A percentile compares a stretch with the other conserved stretches of the same genome.
Evolutionary conservation across 2,797 vertebrate genomes (phyloP).

Genomic region (Sebastes diaconus): DNA sequence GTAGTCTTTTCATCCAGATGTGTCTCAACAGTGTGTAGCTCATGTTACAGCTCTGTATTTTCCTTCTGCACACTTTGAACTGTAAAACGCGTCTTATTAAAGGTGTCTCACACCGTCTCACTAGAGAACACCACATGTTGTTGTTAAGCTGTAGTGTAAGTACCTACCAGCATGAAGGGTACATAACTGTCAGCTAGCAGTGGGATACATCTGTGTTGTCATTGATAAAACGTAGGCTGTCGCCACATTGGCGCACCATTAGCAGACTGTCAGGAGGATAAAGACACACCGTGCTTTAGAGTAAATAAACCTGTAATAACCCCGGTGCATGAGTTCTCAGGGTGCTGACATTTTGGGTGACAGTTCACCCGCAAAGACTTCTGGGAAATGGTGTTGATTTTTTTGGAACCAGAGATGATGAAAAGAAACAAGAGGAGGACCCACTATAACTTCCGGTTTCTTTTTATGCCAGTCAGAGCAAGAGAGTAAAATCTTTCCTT

Average conservation of each 20-base stretch:
- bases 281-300: not conserved
- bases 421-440: not conserved
- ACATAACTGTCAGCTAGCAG: not conserved
- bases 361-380: conserved; percentile 41
- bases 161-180: not conserved
- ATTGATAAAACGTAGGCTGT: rapidly evolving
- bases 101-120: conserved; percentile 20
- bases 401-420: not conserved
- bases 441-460: not conserved
- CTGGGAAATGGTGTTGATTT: conserved; percentile 71
- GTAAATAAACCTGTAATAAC: not conserved
- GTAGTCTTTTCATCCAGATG: conserved; percentile 66
- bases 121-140: conserved; percentile 54
- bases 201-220: rapidly evolving
- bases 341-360: conserved; percentile 76
- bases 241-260: not conserved
- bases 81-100: conserved; percentile 47
- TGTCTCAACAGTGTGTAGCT: conserved; percentile 64
- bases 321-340: conserved; percentile 10
- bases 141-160: not conserved
- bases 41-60: conserved; percentile 17
- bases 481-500: not conserved
- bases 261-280: not conserved
- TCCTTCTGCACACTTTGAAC: conserved; percentile 69
- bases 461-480: not conserved